These are phyloP conservation scores for Scomber colias DNA, from an alignment of 2,113 vertebrate species.

Conservation along the genomic window DNA sequence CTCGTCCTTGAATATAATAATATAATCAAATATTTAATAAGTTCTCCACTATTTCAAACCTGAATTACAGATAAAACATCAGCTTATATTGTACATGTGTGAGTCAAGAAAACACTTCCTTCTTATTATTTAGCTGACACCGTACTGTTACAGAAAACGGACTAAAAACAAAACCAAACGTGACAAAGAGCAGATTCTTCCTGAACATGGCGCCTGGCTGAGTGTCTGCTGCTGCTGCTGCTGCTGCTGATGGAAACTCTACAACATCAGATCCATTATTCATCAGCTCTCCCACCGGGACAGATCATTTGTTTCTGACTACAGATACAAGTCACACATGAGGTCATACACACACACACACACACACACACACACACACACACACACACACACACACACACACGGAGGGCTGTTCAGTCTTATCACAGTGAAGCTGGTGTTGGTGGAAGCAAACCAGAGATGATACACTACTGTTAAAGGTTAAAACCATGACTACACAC, in stretches of 20 bases:
- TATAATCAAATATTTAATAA: too few species aligned
- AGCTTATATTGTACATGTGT: too few species aligned
- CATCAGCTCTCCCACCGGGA: slow-evolving; percentile 19
- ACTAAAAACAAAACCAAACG: too few species aligned
- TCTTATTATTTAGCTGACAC: neutral
- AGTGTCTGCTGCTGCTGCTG: slow-evolving; percentile 10
- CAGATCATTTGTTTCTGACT: slow-evolving; percentile 40
- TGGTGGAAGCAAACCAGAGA: slow-evolving; percentile 41
- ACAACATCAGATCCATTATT: slow-evolving; percentile 52
- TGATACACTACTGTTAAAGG: neutral
- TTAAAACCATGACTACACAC: slow-evolving; percentile 26
- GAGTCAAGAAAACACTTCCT: too few species aligned
- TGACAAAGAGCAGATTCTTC: neutral
- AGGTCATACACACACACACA: slow-evolving; percentile 22
- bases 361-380: slow-evolving; percentile 5
- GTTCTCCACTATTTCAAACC: too few species aligned
- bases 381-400: slow-evolving; percentile 8
- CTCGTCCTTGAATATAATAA: too few species aligned
- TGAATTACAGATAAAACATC: too few species aligned
- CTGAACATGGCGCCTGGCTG: neutral
- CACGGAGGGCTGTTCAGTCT: slow-evolving; percentile 14
- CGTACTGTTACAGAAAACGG: too few species aligned
- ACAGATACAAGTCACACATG: slow-evolving; percentile 46
- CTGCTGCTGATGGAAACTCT: slow-evolving; percentile 42
- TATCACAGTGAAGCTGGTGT: slow-evolving; percentile 40